These are phyloP conservation scores for Trachelus tabidus DNA, from an alignment of 2,888 invertebrate genomes.

Conservation along the genomic window DNA sequence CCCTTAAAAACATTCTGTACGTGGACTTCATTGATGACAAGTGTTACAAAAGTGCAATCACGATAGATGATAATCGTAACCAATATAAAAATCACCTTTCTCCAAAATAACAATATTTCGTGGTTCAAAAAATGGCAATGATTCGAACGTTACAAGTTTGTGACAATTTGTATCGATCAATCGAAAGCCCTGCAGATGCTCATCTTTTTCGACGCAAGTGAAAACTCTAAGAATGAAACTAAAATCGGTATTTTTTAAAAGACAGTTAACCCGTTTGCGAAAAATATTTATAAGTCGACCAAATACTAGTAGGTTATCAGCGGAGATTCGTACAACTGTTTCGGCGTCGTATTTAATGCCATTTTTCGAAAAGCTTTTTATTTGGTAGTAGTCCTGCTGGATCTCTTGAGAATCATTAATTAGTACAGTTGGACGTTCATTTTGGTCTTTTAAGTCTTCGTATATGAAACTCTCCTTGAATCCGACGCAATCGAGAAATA, in stretches of 20 bases:
- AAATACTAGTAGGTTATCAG: not conserved
- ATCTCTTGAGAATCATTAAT: slow-evolving; percentile 5
- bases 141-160: not conserved
- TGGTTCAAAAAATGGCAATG: slow-evolving; percentile 9
- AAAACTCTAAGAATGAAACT: slow-evolving; percentile 8
- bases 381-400: slow-evolving; percentile 7
- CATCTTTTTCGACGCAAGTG: too few species aligned
- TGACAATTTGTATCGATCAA: slow-evolving; percentile 2
- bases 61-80: slow-evolving; percentile 3
- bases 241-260: not conserved
- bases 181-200: too few species aligned
- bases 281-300: slow-evolving; percentile 11
- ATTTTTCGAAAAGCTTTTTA: slow-evolving; percentile 2
- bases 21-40: too few species aligned
- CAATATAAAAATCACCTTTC: slow-evolving; percentile 2
- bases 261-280: not conserved
- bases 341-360: slow-evolving; percentile 1
- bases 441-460: slow-evolving; percentile 3
- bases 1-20: too few species aligned
- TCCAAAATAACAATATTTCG: not conserved
- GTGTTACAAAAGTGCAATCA: not conserved
- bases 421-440: slow-evolving; percentile 6
- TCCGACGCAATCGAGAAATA: slow-evolving; percentile 7
- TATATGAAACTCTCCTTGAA: not conserved
- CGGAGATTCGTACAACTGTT: slow-evolving; percentile 9